Conservation (phyloP, 2,797 vertebrate genomes). For the Lutjanus argentimaculatus region DNA sequence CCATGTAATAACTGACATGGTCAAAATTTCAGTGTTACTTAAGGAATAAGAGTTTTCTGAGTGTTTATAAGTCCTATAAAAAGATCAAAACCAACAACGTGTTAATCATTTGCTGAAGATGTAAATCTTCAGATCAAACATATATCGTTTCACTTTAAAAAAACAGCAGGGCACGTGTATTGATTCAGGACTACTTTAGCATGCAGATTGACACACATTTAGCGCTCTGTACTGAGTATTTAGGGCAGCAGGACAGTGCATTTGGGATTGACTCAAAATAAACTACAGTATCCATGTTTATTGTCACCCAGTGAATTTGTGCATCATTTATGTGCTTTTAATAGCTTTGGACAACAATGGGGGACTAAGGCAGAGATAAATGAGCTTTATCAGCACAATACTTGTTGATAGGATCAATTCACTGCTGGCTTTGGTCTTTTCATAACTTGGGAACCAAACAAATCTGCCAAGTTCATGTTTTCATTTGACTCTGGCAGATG, state of each 20-base stretch:
- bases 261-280: not conserved
- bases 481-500: too few species aligned
- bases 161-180: not conserved
- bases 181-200: not conserved
- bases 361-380: not conserved
- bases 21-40: not conserved
- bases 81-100: too few species aligned
- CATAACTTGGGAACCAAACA: not conserved
- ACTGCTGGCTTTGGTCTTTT: not conserved
- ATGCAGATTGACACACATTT: not conserved
- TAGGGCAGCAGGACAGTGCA: too few species aligned
- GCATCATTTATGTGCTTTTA: not conserved
- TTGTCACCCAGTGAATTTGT: not conserved
- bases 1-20: not conserved
- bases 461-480: too few species aligned
- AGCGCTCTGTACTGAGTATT: too few species aligned
- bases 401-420: not conserved
- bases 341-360: not conserved
- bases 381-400: not conserved
- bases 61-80: too few species aligned
- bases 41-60: not conserved
- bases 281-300: not conserved
- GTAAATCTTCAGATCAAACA: too few species aligned
- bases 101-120: too few species aligned
- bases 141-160: not conserved